These are phyloP conservation scores for Anoplophora glabripennis DNA, from an alignment of 1,140 invertebrate genomes.

Conservation along the genomic window DNA sequence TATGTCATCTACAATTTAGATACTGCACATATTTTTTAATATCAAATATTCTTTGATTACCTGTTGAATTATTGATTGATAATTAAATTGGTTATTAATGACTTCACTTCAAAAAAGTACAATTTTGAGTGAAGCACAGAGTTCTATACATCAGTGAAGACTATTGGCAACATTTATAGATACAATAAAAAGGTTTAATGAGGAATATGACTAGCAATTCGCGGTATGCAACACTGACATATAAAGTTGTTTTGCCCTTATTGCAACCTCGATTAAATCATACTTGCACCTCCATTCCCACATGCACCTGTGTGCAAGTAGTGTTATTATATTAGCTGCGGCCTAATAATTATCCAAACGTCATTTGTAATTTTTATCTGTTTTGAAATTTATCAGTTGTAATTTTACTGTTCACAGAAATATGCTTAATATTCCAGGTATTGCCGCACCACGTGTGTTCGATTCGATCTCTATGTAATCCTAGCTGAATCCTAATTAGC, in stretches of 20 bases:
- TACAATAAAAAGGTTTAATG: neutral
- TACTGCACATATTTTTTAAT: too few relatives aligned
- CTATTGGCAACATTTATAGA: neutral
- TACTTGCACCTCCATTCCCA: conserved; percentile 30
- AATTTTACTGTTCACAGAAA: conserved; percentile 17
- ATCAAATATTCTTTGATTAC: too few relatives aligned
- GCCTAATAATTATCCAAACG: conserved; percentile 27
- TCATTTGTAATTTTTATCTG: conserved; percentile 26
- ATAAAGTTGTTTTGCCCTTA: conserved; percentile 28
- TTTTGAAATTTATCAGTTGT: conserved; percentile 26
- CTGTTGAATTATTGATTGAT: too few relatives aligned
- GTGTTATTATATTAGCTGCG: conserved; percentile 30
- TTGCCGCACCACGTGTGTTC: too few relatives aligned
- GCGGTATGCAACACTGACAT: conserved; percentile 17
- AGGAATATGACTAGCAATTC: conserved; percentile 6
- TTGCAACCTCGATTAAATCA: conserved; percentile 23
- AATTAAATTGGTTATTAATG: too few relatives aligned
- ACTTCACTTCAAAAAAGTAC: too few relatives aligned
- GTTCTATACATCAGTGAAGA: too few relatives aligned
- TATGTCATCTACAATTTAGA: too few relatives aligned
- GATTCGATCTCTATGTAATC: too few relatives aligned
- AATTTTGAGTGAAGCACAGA: too few relatives aligned
- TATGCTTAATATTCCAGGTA: too few relatives aligned
- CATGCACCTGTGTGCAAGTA: conserved; percentile 29
- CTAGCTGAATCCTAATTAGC: too few relatives aligned